Conservation (phyloP, 2,888 invertebrate species). For the Augiades crinisus region DNA sequence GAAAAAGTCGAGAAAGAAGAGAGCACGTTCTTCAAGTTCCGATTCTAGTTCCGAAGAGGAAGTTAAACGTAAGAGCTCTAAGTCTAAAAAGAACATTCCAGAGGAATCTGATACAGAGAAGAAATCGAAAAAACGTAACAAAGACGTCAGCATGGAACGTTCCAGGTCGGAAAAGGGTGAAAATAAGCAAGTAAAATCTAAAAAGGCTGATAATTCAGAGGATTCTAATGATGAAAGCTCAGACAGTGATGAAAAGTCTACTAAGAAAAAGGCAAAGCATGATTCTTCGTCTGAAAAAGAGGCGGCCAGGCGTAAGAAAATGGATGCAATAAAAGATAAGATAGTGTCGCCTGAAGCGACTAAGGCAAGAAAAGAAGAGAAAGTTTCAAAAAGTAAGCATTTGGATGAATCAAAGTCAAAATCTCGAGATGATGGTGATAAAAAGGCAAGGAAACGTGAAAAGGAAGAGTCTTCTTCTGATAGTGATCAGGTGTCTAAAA, state of each 20-base stretch:
- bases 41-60: slow-evolving; percentile 79
- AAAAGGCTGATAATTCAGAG: slow-evolving; percentile 67
- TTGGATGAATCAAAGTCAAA: slow-evolving; percentile 77
- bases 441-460: slow-evolving; percentile 82
- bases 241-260: slow-evolving; percentile 76
- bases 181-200: slow-evolving; percentile 54
- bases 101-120: slow-evolving; percentile 72
- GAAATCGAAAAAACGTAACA: slow-evolving; percentile 64
- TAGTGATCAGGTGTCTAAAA: slow-evolving; percentile 74
- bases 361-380: slow-evolving; percentile 69
- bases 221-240: slow-evolving; percentile 70
- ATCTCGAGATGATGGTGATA: slow-evolving; percentile 82
- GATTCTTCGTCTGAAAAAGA: slow-evolving; percentile 72
- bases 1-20: slow-evolving; percentile 73
- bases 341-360: slow-evolving; percentile 59
- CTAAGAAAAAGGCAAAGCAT: slow-evolving; percentile 74
- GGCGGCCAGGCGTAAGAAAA: slow-evolving; percentile 61
- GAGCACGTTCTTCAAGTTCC: slow-evolving; percentile 71
- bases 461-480: slow-evolving; percentile 81
- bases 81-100: slow-evolving; percentile 73
- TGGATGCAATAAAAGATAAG: slow-evolving; percentile 59
- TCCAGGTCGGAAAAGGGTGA: slow-evolving; percentile 62
- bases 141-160: slow-evolving; percentile 62
- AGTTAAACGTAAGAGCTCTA: slow-evolving; percentile 68
- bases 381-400: slow-evolving; percentile 70